A percentile compares a stretch with the other conserved stretches of the same genome.
These are phyloP conservation scores for Phrixothrix hirtus DNA, from an alignment of 2,888 invertebrate genomes.

Conservation along the genomic window DNA sequence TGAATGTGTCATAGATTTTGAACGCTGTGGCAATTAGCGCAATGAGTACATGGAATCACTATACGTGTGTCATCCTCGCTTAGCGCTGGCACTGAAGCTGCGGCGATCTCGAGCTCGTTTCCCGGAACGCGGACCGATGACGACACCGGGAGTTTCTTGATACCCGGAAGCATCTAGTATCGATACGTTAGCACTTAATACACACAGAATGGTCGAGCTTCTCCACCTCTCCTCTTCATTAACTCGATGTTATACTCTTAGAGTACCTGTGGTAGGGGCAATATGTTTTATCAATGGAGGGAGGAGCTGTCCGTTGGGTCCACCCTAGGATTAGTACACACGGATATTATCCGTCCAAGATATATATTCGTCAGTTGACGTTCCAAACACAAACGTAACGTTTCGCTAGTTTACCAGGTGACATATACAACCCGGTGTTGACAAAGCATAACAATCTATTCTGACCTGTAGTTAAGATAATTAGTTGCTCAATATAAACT, in stretches of 20 bases:
- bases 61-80: slow-evolving; percentile 25
- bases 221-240: slow-evolving; percentile 24
- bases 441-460: slow-evolving; percentile 6
- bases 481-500: slow-evolving; percentile 13
- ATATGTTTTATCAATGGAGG: slow-evolving; percentile 33
- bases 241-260: slow-evolving; percentile 28
- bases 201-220: slow-evolving; percentile 18
- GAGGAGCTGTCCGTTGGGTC: slow-evolving; percentile 27
- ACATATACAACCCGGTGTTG: slow-evolving; percentile 18
- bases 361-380: slow-evolving; percentile 36
- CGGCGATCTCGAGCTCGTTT: slow-evolving; percentile 23
- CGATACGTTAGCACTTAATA: slow-evolving; percentile 24
- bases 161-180: slow-evolving; percentile 31
- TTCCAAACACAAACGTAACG: slow-evolving; percentile 31
- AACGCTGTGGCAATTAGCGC: slow-evolving; percentile 25
- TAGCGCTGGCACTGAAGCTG: slow-evolving; percentile 25
- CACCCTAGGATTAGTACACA: slow-evolving; percentile 31
- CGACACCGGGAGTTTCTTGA: slow-evolving; percentile 34
- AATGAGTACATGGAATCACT: slow-evolving; percentile 29
- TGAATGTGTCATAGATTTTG: slow-evolving; percentile 22
- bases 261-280: slow-evolving; percentile 30
- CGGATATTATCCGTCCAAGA: slow-evolving; percentile 34
- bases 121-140: slow-evolving; percentile 32
- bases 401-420: slow-evolving; percentile 30
- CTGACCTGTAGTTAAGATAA: no score